Percentiles rank a stretch among this genome's conserved stretches.
phyloP scores from a whole-genome alignment of 2,113 vertebrate genomes.

The Seriola quinqueradiata region DNA sequence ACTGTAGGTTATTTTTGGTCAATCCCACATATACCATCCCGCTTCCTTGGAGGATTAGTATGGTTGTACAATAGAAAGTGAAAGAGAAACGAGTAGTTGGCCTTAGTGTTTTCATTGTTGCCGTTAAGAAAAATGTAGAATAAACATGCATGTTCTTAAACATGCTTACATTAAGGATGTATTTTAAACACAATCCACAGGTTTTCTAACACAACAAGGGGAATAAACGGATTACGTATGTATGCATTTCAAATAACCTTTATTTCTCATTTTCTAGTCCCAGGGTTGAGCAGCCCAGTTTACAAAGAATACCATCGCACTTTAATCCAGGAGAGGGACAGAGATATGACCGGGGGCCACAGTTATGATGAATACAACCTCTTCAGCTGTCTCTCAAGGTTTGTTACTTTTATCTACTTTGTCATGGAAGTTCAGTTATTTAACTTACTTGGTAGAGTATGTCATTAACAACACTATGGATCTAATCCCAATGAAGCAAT shows the following conservation, averaged over 20 bases:
- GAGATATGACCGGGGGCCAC: conserved; percentile 71
- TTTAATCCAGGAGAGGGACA: conserved; percentile 82
- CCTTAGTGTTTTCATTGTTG: background rate
- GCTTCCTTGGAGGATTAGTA: background rate
- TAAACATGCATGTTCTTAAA: background rate
- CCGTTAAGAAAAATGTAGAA: background rate
- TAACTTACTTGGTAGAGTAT: background rate
- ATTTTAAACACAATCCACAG: background rate
- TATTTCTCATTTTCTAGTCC: conserved; percentile 51
- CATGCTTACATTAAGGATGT: background rate
- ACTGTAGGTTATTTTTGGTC: background rate
- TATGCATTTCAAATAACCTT: background rate
- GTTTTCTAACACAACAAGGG: background rate
- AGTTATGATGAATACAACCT: conserved; percentile 85
- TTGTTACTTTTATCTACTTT: background rate
- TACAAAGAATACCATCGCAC: conserved; percentile 83
- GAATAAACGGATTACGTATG: background rate
- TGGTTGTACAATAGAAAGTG: background rate
- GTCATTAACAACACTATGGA: background rate
- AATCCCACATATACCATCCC: background rate
- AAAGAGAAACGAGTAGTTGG: background rate
- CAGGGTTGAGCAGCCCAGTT: conserved; percentile 68
- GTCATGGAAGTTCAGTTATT: background rate
- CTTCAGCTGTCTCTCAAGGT: conserved; percentile 92
- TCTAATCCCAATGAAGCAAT: background rate